Evolutionary conservation across 2,113 vertebrate species (phyloP).

Genomic region (Serilophus lunatus): DNA sequence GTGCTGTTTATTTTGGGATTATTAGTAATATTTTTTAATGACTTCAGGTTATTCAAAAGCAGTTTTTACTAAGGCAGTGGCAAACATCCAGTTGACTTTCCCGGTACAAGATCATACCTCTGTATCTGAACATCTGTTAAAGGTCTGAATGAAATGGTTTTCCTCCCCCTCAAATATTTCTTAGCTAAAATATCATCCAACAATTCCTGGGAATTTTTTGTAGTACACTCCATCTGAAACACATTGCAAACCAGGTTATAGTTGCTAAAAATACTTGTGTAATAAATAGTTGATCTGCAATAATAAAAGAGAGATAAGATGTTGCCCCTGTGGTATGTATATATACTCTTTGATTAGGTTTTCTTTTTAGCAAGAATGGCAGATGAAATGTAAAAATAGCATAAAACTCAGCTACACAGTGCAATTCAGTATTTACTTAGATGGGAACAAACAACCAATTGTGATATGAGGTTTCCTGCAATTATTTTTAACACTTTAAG

Average conservation of each 20-base stretch:
- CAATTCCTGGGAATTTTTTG: slow-evolving; percentile 1
- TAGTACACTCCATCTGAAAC: slow-evolving; percentile 26
- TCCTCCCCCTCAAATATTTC: neutral
- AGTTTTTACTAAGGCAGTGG: neutral
- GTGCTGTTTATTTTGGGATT: slow-evolving; percentile 36
- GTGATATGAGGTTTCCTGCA: neutral
- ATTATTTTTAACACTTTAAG: slow-evolving; percentile 6
- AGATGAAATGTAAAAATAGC: slow-evolving; percentile 53
- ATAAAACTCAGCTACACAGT: neutral
- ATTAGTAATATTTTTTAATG: neutral
- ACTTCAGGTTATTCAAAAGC: neutral
- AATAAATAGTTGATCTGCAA: slow-evolving; percentile 29
- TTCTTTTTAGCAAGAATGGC: slow-evolving; percentile 10
- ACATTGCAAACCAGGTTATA: slow-evolving; percentile 33
- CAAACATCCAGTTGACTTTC: slow-evolving; percentile 13
- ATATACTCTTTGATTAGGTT: slow-evolving; percentile 20
- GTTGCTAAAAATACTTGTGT: slow-evolving; percentile 51
- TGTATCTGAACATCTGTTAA: slow-evolving; percentile 43
- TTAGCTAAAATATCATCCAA: slow-evolving; percentile 24
- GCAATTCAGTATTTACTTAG: neutral
- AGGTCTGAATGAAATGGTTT: neutral
- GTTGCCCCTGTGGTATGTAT: neutral
- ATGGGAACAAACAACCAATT: neutral
- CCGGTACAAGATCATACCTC: neutral
- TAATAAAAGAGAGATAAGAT: slow-evolving; percentile 30